Percentiles rank a stretch among this genome's conserved stretches.
These are phyloP conservation scores for Norana najaformis DNA, from an alignment of 2,888 invertebrate species.

Conservation along the genomic window DNA sequence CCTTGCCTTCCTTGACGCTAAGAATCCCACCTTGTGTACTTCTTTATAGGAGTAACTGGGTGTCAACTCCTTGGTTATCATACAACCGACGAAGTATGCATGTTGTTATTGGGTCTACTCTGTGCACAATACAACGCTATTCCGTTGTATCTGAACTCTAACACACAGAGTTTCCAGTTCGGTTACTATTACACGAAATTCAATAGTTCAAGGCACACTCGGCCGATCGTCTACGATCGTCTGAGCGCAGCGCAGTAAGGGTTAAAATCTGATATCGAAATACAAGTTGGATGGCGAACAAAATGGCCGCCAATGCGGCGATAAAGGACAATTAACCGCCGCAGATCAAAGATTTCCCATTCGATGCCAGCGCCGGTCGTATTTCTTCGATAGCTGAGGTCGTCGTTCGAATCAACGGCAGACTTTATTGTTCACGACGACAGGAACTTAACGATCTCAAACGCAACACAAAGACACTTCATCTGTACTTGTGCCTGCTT, in stretches of 20 bases:
- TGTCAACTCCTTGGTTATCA: too few species aligned
- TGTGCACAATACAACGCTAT: not conserved
- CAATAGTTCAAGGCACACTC: not conserved
- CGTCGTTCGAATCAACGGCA: not conserved
- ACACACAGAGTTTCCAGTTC: not conserved
- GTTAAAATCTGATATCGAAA: not conserved
- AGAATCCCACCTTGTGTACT: too few species aligned
- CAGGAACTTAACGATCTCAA: conserved; percentile 13
- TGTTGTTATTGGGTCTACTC: not conserved
- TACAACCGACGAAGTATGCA: not conserved
- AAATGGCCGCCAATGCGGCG: conserved; percentile 2
- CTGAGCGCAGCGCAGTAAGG: too few species aligned
- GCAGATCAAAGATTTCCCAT: not conserved
- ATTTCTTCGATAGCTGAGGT: not conserved
- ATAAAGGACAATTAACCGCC: conserved; percentile 6
- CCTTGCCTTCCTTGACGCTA: too few species aligned
- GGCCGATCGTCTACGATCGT: not conserved
- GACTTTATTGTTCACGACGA: not conserved
- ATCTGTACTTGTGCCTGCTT: not conserved
- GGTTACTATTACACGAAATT: not conserved
- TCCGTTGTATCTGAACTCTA: not conserved
- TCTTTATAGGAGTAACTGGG: too few species aligned
- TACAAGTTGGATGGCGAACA: not conserved
- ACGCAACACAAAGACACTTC: not conserved
- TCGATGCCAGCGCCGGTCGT: not conserved